phyloP scores from a whole-genome alignment of 2,888 invertebrate species.

The Tineola bisselliella region DNA sequence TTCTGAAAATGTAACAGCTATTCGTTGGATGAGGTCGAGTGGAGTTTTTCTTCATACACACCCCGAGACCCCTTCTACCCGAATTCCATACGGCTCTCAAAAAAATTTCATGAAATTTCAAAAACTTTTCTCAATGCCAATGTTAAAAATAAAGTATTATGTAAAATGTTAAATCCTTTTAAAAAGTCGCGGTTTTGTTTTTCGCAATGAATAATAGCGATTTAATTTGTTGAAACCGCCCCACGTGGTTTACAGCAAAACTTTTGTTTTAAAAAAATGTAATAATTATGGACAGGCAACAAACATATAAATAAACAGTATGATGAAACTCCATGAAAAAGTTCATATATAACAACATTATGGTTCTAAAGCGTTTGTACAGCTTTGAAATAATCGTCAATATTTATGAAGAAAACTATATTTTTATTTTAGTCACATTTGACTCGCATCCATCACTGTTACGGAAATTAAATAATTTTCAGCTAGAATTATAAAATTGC shows the following conservation, averaged over 20 bases:
- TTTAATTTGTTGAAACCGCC: no score
- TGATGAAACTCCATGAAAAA: no score
- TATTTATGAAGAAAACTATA: not conserved
- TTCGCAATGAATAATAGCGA: no score
- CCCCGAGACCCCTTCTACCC: not conserved
- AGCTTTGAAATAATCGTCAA: not conserved
- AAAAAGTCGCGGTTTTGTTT: no score
- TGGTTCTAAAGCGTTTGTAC: no score
- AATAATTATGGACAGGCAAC: no score
- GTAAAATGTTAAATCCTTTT: not conserved
- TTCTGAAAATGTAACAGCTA: conserved; percentile 9
- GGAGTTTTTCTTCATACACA: conserved; percentile 10
- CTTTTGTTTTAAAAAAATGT: no score
- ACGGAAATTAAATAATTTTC: not conserved
- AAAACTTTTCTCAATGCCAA: conserved; percentile 1
- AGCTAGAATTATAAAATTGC: not conserved
- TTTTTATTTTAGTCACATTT: not conserved
- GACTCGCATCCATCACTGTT: conserved; percentile 3
- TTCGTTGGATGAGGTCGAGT: conserved; percentile 9
- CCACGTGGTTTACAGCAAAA: no score
- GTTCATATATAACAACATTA: no score
- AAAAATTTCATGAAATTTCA: not conserved
- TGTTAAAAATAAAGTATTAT: conserved; percentile 1
- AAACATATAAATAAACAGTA: no score
- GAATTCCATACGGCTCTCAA: conserved; percentile 1